Percentiles rank a stretch among this genome's conserved stretches.
phyloP scores from a whole-genome alignment of 2,113 vertebrate species.

The Sorex fumeus region DNA sequence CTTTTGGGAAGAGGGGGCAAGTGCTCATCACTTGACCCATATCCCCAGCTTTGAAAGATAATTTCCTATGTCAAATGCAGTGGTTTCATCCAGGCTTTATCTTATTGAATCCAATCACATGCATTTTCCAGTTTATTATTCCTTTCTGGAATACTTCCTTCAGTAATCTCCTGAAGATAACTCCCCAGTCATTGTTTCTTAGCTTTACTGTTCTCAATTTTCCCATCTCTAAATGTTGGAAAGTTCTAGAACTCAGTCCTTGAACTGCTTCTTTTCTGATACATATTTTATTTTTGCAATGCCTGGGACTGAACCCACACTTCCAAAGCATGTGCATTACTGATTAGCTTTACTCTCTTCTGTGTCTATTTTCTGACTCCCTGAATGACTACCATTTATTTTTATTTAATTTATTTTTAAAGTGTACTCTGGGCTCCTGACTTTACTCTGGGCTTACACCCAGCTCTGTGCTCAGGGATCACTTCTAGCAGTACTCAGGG shows the following conservation, averaged over 20 bases:
- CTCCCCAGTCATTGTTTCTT: constrained; percentile 2
- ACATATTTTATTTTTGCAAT: no score
- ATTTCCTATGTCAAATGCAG: constrained; percentile 4
- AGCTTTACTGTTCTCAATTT: constrained; percentile 14
- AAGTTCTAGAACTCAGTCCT: not conserved
- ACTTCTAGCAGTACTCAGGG: no score
- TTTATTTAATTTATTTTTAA: no score
- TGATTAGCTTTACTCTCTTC: constrained; percentile 7
- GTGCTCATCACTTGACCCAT: no score
- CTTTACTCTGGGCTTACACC: no score
- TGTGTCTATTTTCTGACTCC: not conserved
- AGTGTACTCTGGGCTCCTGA: no score
- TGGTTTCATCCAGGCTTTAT: not conserved
- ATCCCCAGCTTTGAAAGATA: not conserved
- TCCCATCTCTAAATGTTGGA: not conserved
- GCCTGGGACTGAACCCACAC: no score
- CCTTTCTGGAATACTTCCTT: constrained; percentile 44
- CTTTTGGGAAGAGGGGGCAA: no score
- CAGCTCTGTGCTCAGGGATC: no score
- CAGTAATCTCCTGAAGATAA: not conserved
- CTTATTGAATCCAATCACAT: not conserved
- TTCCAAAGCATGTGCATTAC: not conserved
- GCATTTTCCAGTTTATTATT: constrained; percentile 45
- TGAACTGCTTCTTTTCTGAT: no score
- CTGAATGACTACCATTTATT: no score